These are phyloP conservation scores for Seira musarum DNA, from an alignment of 2,888 invertebrate species.

Conservation along the genomic window DNA sequence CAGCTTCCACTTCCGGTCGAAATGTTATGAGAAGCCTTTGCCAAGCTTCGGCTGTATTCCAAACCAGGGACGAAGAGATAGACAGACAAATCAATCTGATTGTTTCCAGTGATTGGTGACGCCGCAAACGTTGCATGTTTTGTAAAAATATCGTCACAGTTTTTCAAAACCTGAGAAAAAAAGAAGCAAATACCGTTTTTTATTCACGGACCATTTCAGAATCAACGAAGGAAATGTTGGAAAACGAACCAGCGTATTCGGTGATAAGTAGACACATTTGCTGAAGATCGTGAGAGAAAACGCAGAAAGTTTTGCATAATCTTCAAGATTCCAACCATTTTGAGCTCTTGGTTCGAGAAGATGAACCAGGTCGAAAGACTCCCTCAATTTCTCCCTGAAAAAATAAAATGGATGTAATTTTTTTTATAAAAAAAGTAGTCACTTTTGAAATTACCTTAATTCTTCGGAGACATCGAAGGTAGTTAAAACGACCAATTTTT, in stretches of 20 bases:
- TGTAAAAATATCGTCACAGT: conserved; percentile 35
- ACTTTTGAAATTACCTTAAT: conserved; percentile 45
- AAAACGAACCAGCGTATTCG: conserved; percentile 30
- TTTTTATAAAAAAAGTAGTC: neutral
- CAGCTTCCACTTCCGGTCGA: neutral
- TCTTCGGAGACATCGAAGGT: conserved; percentile 44
- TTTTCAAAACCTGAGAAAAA: conserved; percentile 25
- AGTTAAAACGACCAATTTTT: conserved; percentile 44
- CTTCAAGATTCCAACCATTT: conserved; percentile 29
- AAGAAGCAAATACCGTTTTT: neutral
- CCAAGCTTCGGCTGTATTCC: neutral
- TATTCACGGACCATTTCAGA: no score
- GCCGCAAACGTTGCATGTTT: conserved; percentile 15
- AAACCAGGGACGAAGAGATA: conserved; percentile 3
- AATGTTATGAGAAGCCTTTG: neutral
- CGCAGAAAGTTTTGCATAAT: conserved; percentile 38
- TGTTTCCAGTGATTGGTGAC: neutral
- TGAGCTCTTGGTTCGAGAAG: conserved; percentile 18
- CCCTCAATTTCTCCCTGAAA: conserved; percentile 33
- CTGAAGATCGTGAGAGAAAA: conserved; percentile 37
- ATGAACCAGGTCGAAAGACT: conserved; percentile 24
- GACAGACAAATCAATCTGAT: neutral
- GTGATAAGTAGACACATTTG: conserved; percentile 44
- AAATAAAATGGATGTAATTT: neutral
- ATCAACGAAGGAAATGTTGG: neutral